Percentiles rank a stretch among this genome's conserved stretches.
phyloP scores from a whole-genome alignment of 2,888 invertebrate species.

The Leptopilina syphax region DNA sequence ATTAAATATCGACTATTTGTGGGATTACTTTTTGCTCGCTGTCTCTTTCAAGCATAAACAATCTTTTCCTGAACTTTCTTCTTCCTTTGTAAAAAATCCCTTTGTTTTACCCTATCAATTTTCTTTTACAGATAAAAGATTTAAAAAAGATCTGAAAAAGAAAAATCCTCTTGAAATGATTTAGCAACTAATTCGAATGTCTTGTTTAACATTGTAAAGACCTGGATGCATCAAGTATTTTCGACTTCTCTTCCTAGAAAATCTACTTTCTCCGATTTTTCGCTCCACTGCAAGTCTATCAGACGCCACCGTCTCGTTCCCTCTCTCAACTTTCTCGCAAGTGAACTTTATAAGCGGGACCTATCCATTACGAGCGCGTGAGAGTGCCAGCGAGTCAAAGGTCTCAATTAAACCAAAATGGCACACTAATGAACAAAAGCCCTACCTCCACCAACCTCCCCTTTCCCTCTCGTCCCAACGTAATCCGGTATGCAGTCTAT shows the following conservation, averaged over 20 bases:
- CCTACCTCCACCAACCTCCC: background rate
- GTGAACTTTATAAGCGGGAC: conserved; percentile 48
- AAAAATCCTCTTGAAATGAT: too few species aligned
- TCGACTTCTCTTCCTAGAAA: conserved; percentile 11
- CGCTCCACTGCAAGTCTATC: conserved; percentile 13
- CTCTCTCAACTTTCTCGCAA: conserved; percentile 33
- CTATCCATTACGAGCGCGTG: conserved; percentile 64
- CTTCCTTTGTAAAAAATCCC: too few species aligned
- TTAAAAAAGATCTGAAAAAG: too few species aligned
- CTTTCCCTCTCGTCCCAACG: conserved; percentile 45
- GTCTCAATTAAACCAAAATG: conserved; percentile 72
- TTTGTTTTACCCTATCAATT: too few species aligned
- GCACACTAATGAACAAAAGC: conserved; percentile 72
- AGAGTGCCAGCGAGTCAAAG: conserved; percentile 62
- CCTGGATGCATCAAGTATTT: background rate
- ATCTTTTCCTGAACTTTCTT: too few species aligned
- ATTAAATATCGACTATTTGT: too few species aligned
- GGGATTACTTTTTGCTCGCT: too few species aligned
- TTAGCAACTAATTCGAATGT: too few species aligned
- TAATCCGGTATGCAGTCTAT: conserved; percentile 67
- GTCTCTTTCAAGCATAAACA: too few species aligned
- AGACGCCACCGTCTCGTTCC: background rate
- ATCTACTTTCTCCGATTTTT: conserved; percentile 37
- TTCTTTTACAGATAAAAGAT: too few species aligned
- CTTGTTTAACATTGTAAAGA: too few species aligned